Evolutionary conservation across 2,888 invertebrate genomes (phyloP).

Genomic region (Oligia fasciuncula): DNA sequence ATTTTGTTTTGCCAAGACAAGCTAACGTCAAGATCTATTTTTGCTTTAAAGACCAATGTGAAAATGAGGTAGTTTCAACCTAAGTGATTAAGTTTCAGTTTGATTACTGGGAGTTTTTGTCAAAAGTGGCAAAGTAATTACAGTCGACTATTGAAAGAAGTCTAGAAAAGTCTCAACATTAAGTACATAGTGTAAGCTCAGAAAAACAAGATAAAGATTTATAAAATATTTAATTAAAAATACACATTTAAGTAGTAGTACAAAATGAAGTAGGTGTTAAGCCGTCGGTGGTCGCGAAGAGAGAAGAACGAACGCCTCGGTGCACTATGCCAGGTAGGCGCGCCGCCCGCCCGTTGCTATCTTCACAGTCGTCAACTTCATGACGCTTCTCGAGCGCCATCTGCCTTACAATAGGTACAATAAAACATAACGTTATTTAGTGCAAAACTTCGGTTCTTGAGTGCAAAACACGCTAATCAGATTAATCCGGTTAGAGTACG

Average conservation of each 20-base stretch:
- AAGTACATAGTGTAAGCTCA: not conserved
- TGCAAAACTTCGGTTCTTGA: too few relatives aligned
- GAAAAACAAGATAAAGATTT: too few relatives aligned
- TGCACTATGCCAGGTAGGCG: too few relatives aligned
- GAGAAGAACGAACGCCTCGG: too few relatives aligned
- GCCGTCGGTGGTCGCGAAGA: too few relatives aligned
- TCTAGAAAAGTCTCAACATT: not conserved
- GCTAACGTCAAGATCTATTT: not conserved
- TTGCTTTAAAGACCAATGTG: not conserved
- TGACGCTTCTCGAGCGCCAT: too few relatives aligned
- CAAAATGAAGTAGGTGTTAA: too few relatives aligned
- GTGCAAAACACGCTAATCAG: not conserved
- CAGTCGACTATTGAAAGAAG: not conserved
- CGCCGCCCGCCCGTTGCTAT: too few relatives aligned
- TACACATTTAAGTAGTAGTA: too few relatives aligned
- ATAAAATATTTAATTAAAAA: too few relatives aligned
- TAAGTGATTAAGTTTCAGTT: not conserved
- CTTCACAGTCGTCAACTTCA: too few relatives aligned
- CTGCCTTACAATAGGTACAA: too few relatives aligned
- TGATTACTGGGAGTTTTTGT: not conserved
- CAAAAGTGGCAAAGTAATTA: not conserved
- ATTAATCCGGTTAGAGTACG: not conserved
- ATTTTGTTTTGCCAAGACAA: not conserved
- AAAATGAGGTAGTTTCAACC: not conserved
- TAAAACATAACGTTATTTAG: not conserved